Evolutionary conservation across 1,140 invertebrate genomes (phyloP).

Genomic region (Belonocnema kinseyi): DNA sequence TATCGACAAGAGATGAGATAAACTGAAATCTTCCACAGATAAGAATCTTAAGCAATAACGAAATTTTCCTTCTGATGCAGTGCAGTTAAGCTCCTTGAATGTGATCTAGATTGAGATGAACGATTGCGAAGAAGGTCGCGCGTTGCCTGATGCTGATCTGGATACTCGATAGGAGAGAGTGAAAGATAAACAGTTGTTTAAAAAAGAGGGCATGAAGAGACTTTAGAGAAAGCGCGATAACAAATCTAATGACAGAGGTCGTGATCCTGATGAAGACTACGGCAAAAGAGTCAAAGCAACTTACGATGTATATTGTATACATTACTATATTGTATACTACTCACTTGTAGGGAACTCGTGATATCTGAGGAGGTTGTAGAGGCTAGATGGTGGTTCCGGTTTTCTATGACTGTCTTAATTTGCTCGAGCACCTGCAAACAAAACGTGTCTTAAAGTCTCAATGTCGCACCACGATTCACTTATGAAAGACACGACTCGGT

Average conservation of each 20-base stretch:
- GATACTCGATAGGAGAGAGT: slow-evolving; percentile 19
- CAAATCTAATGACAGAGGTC: slow-evolving; percentile 32
- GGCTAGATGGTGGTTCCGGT: slow-evolving; percentile 70
- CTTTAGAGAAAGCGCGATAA: slow-evolving; percentile 31
- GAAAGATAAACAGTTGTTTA: not conserved
- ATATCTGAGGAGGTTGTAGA: slow-evolving; percentile 58
- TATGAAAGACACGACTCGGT: slow-evolving; percentile 18
- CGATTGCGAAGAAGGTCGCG: not conserved
- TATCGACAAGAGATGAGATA: too few species aligned
- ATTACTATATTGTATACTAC: slow-evolving; percentile 41
- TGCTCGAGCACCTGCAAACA: slow-evolving; percentile 71
- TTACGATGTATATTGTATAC: too few species aligned
- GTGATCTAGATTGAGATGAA: slow-evolving; percentile 24
- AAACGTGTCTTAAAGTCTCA: slow-evolving; percentile 36
- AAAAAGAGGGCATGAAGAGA: slow-evolving; percentile 2
- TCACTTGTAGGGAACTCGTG: slow-evolving; percentile 59
- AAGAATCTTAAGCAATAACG: too few species aligned
- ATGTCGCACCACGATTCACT: slow-evolving; percentile 9
- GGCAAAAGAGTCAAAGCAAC: not conserved
- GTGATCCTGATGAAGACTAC: slow-evolving; percentile 30
- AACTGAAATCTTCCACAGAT: too few species aligned
- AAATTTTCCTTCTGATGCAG: too few species aligned
- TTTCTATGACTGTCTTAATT: slow-evolving; percentile 74
- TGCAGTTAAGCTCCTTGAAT: not conserved
- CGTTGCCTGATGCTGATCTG: slow-evolving; percentile 7